Percentiles rank a stretch among this genome's conserved stretches.
phyloP scores from a whole-genome alignment of 2,888 invertebrate species.

The Eupithecia dodoneata region DNA sequence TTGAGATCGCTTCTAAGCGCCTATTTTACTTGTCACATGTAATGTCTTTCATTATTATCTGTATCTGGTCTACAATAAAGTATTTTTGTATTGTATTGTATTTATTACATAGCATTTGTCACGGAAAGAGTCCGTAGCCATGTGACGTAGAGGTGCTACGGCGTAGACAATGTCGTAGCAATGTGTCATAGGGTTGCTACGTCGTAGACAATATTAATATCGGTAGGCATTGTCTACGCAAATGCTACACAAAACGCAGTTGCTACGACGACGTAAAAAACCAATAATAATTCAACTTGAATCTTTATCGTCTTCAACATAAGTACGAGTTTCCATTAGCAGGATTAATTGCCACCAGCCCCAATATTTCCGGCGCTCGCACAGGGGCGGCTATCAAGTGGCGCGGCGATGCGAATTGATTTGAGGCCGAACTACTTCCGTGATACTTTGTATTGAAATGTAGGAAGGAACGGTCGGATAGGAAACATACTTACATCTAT shows the following conservation, averaged over 20 bases:
- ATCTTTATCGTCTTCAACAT: background rate
- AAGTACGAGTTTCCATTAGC: background rate
- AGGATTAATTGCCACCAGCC: slow-evolving; percentile 12
- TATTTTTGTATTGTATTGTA: no score
- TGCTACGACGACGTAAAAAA: background rate
- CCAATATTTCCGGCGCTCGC: slow-evolving; percentile 19
- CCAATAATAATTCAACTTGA: background rate
- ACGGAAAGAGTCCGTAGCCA: background rate
- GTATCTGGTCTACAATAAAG: no score
- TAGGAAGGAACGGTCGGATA: background rate
- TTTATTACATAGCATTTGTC: background rate
- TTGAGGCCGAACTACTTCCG: slow-evolving; percentile 23
- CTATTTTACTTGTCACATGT: no score
- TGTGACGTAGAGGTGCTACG: background rate
- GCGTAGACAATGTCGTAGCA: background rate
- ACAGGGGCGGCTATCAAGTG: slow-evolving; percentile 25
- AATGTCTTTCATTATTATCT: no score
- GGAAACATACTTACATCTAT: background rate
- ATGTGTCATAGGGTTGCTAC: background rate
- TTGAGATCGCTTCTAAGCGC: no score
- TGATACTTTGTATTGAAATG: slow-evolving; percentile 9
- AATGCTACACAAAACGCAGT: background rate
- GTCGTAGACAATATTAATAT: background rate
- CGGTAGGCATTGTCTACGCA: background rate
- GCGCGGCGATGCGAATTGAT: slow-evolving; percentile 26